A percentile compares a stretch with the other conserved stretches of the same genome.
Evolutionary conservation across 1,140 invertebrate species (phyloP).

Genomic region (Bathynomus jamesi): DNA sequence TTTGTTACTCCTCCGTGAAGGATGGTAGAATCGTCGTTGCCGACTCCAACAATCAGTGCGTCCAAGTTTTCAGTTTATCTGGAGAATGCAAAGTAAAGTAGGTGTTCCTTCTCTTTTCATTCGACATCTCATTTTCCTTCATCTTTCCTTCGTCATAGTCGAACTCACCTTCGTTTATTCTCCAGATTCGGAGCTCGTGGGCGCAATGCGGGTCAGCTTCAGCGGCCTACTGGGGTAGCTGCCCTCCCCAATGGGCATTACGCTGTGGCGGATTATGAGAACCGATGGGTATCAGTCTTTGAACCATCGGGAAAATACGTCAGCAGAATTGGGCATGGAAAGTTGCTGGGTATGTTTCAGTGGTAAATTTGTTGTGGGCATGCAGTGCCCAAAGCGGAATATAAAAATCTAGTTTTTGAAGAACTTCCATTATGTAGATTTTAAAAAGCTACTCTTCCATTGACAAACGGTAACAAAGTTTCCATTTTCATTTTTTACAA

Average conservation of each 20-base stretch:
- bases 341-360: slow-evolving; percentile 47
- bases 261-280: slow-evolving; percentile 54
- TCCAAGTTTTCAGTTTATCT: slow-evolving; percentile 46
- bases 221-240: slow-evolving; percentile 51
- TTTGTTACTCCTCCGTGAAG: slow-evolving; percentile 40
- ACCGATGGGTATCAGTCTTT: slow-evolving; percentile 53
- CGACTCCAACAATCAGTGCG: slow-evolving; percentile 54
- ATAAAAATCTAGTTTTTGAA: too few species aligned
- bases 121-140: too few species aligned
- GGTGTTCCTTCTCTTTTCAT: neutral
- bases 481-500: too few species aligned
- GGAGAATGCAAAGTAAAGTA: slow-evolving; percentile 43
- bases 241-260: slow-evolving; percentile 50
- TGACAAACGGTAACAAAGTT: too few species aligned
- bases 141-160: too few species aligned
- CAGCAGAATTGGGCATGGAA: slow-evolving; percentile 50
- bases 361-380: too few species aligned
- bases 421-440: too few species aligned
- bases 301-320: slow-evolving; percentile 52
- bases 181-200: slow-evolving; percentile 48
- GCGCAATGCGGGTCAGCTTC: slow-evolving; percentile 49
- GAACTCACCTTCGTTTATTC: too few species aligned
- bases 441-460: too few species aligned
- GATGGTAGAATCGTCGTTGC: slow-evolving; percentile 49
- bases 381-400: too few species aligned